Conservation (phyloP, 2,797 vertebrate genomes). For the Hirundo rustica region DNA sequence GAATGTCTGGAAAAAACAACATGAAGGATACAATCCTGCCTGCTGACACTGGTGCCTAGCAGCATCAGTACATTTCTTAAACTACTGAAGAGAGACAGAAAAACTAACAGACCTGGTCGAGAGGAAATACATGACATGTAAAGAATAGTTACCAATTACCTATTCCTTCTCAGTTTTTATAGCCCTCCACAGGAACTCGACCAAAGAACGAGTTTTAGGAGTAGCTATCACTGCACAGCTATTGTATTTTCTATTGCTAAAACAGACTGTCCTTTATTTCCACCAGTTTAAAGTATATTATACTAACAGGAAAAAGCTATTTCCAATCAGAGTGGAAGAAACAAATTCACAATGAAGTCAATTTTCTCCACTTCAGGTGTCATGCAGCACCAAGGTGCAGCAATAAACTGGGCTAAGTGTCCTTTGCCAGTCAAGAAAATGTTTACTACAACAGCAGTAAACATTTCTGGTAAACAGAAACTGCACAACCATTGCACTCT, state of each 20-base stretch:
- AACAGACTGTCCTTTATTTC: neutral
- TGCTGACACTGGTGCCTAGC: neutral
- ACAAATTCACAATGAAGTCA: neutral
- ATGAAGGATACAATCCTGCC: neutral
- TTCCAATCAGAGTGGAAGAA: neutral
- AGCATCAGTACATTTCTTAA: neutral
- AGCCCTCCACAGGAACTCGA: neutral
- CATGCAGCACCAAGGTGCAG: fast-evolving
- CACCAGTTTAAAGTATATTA: neutral
- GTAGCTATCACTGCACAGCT: neutral
- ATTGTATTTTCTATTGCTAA: neutral
- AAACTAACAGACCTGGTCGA: neutral
- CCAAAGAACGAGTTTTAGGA: neutral
- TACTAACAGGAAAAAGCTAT: neutral
- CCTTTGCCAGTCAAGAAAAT: neutral
- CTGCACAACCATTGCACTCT: neutral
- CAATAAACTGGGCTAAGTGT: neutral
- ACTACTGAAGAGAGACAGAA: neutral
- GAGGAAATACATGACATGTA: neutral
- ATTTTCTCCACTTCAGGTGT: neutral
- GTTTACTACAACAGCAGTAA: neutral
- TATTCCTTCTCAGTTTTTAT: neutral
- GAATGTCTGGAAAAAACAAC: neutral
- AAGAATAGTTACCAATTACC: neutral
- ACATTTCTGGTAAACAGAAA: neutral